Evolutionary conservation across 2,888 invertebrate species (phyloP), one percentile per base, ranked within the genome.

Genomic region (Leptinotarsa haldemani): DNA sequence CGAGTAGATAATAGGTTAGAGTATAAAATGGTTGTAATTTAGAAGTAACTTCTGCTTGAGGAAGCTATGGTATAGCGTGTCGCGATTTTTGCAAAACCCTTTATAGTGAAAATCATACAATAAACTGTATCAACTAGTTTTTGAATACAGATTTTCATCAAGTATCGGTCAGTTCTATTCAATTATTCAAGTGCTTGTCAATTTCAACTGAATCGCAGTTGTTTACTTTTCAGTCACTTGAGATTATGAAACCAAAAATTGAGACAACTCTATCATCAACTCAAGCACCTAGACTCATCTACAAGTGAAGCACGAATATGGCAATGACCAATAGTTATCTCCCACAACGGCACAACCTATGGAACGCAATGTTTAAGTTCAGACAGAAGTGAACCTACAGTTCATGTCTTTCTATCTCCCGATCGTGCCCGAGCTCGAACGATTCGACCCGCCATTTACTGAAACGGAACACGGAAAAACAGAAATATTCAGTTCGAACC

Each of bases 401-500:
- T 77, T 75, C 77, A 74, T 76, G 80, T 79, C 76, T 76, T 75
- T 61, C 70, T 66, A 68, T 65, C 65, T 69, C 4, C 71, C 82
- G 80, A 82, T 46, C 48, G 61, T 22, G 58, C 65, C 68, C 78
- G 78, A 67, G 16, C 22, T 4, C 22, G n/a, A 18, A 47, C 77
- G 73, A 79, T 69, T 73, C 75, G 74, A 71, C 76, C 81, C 79
- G 80, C 82, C 81, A 80, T 81, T 80, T 80, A 81, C 81, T 79
- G 77, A 77, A 77, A 70, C 79, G 73, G 69, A 76, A 73, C 5
- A 50, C 50, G 50, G 40, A 40, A 40, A 40, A 70, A 76, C 76
- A 65, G 73, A 78, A 73, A 77, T 65, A 71, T 78, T 82, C 81
- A 84, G 84, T 84, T 82, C 75, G 80, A 76, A 78, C 74, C 80